phyloP scores from a whole-genome alignment of 1,140 invertebrate species.

The Diabrotica undecimpunctata region DNA sequence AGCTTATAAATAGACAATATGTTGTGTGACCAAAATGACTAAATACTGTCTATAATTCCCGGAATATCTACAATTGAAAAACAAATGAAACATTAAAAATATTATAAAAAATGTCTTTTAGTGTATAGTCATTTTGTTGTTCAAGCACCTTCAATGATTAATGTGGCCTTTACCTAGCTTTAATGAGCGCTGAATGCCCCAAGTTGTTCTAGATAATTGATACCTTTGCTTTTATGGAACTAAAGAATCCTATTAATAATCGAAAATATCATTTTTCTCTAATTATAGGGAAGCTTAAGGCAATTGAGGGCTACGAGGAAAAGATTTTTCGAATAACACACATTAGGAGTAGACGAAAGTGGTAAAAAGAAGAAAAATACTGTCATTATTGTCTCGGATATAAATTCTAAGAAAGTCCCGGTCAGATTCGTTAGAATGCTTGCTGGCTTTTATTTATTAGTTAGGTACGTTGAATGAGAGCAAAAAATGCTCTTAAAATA shows the following conservation, averaged over 20 bases:
- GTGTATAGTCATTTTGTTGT: not conserved
- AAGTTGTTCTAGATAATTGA: not conserved
- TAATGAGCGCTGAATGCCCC: not conserved
- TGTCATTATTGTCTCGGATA: not conserved
- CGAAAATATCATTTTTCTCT: not conserved
- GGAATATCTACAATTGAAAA: no score
- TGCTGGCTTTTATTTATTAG: no score
- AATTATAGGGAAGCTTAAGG: not conserved
- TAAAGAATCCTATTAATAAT: slow-evolving; percentile 1
- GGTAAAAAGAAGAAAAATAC: not conserved
- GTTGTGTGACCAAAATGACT: no score
- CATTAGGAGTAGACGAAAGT: not conserved
- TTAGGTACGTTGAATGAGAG: no score
- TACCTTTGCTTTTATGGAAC: not conserved
- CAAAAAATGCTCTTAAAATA: no score
- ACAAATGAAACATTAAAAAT: no score
- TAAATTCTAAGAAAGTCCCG: no score
- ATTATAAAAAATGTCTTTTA: not conserved
- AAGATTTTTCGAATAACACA: slow-evolving; percentile 2
- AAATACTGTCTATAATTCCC: no score
- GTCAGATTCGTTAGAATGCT: no score
- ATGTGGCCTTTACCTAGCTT: not conserved
- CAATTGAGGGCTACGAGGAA: not conserved
- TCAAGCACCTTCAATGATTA: not conserved
- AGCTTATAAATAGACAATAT: no score